Percentiles rank a stretch among this genome's conserved stretches.
phyloP scores from a whole-genome alignment of 2,113 vertebrate species.

The Herpetotheres cachinnans region DNA sequence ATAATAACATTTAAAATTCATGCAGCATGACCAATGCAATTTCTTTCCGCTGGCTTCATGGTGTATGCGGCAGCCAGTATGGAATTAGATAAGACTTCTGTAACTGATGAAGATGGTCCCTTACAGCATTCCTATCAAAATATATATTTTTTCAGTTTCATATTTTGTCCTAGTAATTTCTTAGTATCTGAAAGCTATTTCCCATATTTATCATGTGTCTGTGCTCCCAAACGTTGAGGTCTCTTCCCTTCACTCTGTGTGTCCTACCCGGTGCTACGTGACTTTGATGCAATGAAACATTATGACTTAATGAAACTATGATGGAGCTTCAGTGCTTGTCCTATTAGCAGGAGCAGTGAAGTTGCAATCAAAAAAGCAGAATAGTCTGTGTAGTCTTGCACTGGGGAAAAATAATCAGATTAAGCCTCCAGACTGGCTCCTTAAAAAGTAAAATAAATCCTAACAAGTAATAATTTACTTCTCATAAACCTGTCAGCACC shows the following conservation, averaged over 20 bases:
- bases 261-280: background rate
- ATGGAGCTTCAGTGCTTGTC: background rate
- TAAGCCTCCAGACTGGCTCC: background rate
- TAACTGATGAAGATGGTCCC: background rate
- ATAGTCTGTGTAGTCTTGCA: background rate
- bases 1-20: background rate
- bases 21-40: background rate
- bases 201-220: background rate
- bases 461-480: constrained; percentile 39
- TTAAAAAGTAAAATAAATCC: constrained; percentile 45
- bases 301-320: background rate
- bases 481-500: constrained; percentile 49
- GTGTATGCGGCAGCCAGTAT: background rate
- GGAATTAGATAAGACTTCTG: background rate
- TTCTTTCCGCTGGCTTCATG: background rate
- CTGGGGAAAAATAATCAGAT: constrained; percentile 23
- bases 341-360: background rate
- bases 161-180: background rate
- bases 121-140: background rate
- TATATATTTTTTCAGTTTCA: background rate
- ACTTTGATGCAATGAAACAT: background rate
- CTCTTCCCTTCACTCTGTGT: background rate
- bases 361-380: background rate
- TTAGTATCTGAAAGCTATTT: background rate
- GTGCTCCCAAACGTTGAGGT: background rate